Base-by-base conservation (phyloP, 1,140 invertebrate species). In the Pseudobourletiella spinata region DNA sequence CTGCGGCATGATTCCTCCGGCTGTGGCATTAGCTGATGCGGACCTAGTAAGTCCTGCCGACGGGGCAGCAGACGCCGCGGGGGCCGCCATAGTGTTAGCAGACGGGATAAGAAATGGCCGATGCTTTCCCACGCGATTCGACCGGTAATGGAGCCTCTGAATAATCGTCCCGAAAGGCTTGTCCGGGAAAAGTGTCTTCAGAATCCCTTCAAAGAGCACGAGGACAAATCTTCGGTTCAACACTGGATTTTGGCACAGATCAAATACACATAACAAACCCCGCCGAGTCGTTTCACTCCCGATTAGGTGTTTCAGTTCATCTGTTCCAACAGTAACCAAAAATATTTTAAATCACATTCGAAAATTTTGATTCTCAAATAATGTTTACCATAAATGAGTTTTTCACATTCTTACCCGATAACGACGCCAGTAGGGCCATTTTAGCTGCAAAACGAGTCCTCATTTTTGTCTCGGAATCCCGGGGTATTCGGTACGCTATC, bases 241-340 rank as follows among this genome's bases (percentile, higher is more conserved):
- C 59, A 85, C 82, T 69, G 85, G 83, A 64, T 86, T 61, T 61
- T 67, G 65, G 52, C 61, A 86, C 66, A 95, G 79, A 71, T 92
- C 86, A 73, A 94, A 95, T 2, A 95, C 84, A 30, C 85, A 85
- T n/a, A 90, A 75, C 1, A 95, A 77, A n/a, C 93, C 93, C 59
- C 84, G 81, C 28, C 88, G 77, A 6, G 90, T 89, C 4, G 91
- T 92, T 71, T 95, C 89, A 65, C 86, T 88, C 1, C 94, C 93
- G 64, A 96, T 86, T 67, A 96, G 86, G 74, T 91, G 88, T 72
- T 89, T 86, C 54, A 97, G 76, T 75, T 97, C 91, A 78, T 95
- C 91, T 81, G 80, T 84, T 67, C 30, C 64, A 72, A 69, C 24
- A 48, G 22, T 35, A 32, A 60, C n/a, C n/a, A 52, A 56, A 44